Conservation (phyloP, 2,113 vertebrate genomes). For the Zootoca vivipara region DNA sequence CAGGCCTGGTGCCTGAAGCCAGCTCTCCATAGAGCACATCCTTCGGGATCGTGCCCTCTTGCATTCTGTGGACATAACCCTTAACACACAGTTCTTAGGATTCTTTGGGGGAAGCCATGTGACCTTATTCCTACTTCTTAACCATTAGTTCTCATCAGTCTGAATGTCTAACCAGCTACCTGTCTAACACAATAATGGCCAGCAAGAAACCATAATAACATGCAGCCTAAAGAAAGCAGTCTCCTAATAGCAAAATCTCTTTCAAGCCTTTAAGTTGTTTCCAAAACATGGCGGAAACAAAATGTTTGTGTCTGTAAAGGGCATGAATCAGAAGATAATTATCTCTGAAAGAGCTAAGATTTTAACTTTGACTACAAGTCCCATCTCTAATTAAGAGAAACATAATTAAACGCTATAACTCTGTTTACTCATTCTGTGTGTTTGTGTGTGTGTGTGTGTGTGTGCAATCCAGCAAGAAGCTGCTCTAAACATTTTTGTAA, state of each 20-base stretch:
- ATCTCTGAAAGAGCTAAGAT: not conserved
- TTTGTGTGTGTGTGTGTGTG: not conserved
- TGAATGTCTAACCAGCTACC: not conserved
- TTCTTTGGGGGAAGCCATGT: too few relatives aligned
- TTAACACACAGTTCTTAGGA: too few relatives aligned
- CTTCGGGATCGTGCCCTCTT: too few relatives aligned
- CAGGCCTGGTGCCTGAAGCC: too few relatives aligned
- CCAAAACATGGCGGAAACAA: not conserved
- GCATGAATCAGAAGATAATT: slow-evolving; percentile 8
- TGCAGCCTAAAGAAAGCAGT: not conserved
- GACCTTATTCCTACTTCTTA: too few relatives aligned
- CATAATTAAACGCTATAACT: slow-evolving; percentile 38
- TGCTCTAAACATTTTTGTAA: slow-evolving; percentile 34
- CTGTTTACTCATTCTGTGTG: slow-evolving; percentile 26
- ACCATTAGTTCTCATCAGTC: not conserved
- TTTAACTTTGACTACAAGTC: slow-evolving; percentile 22
- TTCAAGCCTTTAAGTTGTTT: not conserved
- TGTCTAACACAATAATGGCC: not conserved
- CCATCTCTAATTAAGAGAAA: slow-evolving; percentile 31
- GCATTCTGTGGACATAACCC: too few relatives aligned
- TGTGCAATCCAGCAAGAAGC: not conserved
- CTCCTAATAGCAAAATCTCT: not conserved
- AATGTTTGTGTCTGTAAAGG: not conserved
- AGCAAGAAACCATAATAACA: not conserved
- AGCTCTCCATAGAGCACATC: too few relatives aligned